Evolutionary conservation across 2,888 invertebrate genomes (phyloP).

Genomic region (Endomychus coccineus): DNA sequence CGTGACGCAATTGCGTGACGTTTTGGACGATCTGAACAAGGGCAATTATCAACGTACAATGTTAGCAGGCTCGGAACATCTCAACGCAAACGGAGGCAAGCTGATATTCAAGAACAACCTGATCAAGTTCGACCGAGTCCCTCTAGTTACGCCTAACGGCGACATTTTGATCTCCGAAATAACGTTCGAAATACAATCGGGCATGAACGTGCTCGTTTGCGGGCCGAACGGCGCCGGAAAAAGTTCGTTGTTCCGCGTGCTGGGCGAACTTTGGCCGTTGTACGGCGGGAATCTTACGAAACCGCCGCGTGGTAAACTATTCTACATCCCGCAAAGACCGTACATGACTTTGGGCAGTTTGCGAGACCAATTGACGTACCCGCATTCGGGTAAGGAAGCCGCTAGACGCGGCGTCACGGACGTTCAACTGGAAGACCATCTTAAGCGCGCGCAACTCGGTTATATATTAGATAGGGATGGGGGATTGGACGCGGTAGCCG

Average conservation of each 20-base stretch:
- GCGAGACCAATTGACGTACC: slow-evolving; percentile 87
- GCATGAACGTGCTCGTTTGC: slow-evolving; percentile 95
- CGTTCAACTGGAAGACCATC: slow-evolving; percentile 63
- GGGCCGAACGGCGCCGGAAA: slow-evolving; percentile 99
- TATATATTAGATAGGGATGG: slow-evolving; percentile 80
- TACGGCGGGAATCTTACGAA: slow-evolving; percentile 92
- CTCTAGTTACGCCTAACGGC: slow-evolving; percentile 95
- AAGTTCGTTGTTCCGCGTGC: slow-evolving; percentile 89
- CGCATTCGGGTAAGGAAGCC: slow-evolving; percentile 86
- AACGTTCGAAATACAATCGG: slow-evolving; percentile 78
- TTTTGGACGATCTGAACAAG: slow-evolving; percentile 73
- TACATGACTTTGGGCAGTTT: slow-evolving; percentile 97
- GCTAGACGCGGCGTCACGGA: slow-evolving; percentile 68
- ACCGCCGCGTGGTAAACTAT: slow-evolving; percentile 90
- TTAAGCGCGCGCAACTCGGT: slow-evolving; percentile 76
- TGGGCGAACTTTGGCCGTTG: slow-evolving; percentile 96
- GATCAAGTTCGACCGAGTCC: slow-evolving; percentile 87
- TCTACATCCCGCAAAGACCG: slow-evolving; percentile 94
- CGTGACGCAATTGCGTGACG: slow-evolving; percentile 80
- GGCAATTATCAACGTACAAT: slow-evolving; percentile 67
- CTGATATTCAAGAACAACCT: slow-evolving; percentile 81
- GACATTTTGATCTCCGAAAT: slow-evolving; percentile 87
- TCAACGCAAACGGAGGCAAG: slow-evolving; percentile 65
- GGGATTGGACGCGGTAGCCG: slow-evolving; percentile 87
- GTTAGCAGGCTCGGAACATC: slow-evolving; percentile 46